Conservation (phyloP, 2,888 invertebrate genomes). For the Microdon myrmicae region DNA sequence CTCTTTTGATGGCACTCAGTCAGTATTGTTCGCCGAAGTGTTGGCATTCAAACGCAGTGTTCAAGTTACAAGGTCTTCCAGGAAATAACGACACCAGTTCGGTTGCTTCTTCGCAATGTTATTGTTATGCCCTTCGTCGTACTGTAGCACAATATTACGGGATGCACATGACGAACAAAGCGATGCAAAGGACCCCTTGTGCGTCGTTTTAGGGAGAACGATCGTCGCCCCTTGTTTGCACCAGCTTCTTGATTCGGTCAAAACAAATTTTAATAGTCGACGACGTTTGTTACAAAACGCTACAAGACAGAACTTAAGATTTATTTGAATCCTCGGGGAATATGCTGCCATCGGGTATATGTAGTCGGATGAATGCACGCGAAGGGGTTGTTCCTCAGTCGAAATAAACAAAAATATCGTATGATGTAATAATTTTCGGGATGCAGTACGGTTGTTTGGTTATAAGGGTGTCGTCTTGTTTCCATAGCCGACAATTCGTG, state of each 20-base stretch:
- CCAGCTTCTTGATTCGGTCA: constrained; percentile 42
- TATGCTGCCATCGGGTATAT: constrained; percentile 31
- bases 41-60: constrained; percentile 8
- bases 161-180: neutral
- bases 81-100: no score
- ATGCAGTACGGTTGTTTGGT: constrained; percentile 14
- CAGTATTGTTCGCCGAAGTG: constrained; percentile 24
- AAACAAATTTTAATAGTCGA: constrained; percentile 47
- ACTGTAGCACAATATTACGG: no score
- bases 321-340: constrained; percentile 30
- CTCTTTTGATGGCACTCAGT: constrained; percentile 20
- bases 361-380: constrained; percentile 13
- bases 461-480: constrained; percentile 8
- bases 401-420: constrained; percentile 28
- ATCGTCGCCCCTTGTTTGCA: neutral
- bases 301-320: constrained; percentile 22
- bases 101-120: no score
- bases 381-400: constrained; percentile 7
- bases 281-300: constrained; percentile 4
- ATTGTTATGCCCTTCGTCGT: no score
- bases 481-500: constrained; percentile 5
- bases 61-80: constrained; percentile 19
- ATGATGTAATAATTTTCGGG: constrained; percentile 45
- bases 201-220: neutral
- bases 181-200: neutral